A percentile compares a stretch with the other conserved stretches of the same genome.
Conservation (phyloP, 2,797 vertebrate genomes). For the Cygnus olor region DNA sequence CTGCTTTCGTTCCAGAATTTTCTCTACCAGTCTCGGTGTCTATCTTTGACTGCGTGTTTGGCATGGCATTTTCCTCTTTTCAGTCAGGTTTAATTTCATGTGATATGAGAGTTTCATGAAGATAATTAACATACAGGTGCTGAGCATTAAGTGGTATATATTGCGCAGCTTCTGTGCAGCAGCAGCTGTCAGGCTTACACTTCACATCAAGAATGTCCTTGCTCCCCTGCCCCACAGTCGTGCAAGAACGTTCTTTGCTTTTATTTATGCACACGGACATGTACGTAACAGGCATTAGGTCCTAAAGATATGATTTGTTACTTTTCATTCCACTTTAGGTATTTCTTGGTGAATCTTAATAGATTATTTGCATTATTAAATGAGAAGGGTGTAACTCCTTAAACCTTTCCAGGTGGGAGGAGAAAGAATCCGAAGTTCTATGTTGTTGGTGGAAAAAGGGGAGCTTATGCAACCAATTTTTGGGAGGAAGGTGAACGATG, state of each 20-base stretch:
- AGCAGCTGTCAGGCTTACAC: not conserved
- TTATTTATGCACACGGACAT: fast-evolving
- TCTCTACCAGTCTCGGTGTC: not conserved
- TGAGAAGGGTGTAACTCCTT: not conserved
- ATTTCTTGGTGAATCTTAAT: not conserved
- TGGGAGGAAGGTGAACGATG: not conserved
- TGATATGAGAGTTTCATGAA: not conserved
- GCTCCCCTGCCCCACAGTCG: not conserved
- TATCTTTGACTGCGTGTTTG: not conserved
- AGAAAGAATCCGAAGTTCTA: too few relatives aligned
- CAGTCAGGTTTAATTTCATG: not conserved
- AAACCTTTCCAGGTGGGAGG: not conserved
- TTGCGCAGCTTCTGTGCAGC: not conserved
- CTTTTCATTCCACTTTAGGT: not conserved
- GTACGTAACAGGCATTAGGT: not conserved
- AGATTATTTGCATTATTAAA: not conserved
- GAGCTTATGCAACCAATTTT: not conserved
- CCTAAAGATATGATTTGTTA: not conserved
- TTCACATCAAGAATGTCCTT: not conserved
- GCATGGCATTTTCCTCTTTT: not conserved
- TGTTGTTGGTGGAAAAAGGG: not conserved
- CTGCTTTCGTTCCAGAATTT: not conserved
- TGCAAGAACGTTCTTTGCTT: not conserved
- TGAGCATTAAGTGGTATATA: not conserved
- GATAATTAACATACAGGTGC: not conserved